Conservation (phyloP, 2,797 vertebrate genomes). For the Lacerta bilineata region DNA sequence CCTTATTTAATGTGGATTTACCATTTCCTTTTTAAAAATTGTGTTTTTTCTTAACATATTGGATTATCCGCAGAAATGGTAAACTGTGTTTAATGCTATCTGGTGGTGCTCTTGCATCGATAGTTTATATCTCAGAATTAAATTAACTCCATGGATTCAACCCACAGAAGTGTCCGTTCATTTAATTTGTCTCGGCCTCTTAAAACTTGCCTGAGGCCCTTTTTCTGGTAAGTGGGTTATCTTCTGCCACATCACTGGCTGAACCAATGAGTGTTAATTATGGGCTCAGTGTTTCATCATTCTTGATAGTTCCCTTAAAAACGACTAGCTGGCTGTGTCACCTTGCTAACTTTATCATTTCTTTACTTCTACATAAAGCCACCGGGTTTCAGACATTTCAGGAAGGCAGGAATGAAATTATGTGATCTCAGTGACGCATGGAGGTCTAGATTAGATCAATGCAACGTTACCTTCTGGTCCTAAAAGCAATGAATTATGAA, state of each 20-base stretch:
- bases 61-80: no score
- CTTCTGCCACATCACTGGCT: conserved; percentile 19
- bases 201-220: conserved; percentile 4
- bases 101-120: background rate
- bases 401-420: conserved; percentile 22
- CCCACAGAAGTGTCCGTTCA: conserved; percentile 16
- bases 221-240: conserved; percentile 18
- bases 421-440: background rate
- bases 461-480: background rate
- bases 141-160: conserved; percentile 16
- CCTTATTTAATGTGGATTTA: no score
- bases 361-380: background rate
- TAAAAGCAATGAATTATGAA: conserved; percentile 17
- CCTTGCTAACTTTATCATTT: conserved; percentile 22
- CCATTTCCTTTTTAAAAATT: no score
- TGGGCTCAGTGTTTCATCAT: background rate
- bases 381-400: background rate
- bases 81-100: conserved; percentile 8
- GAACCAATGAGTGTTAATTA: conserved; percentile 29
- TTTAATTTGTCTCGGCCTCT: conserved; percentile 29
- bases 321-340: background rate
- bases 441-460: background rate
- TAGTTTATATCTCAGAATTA: conserved; percentile 28
- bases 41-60: no score
- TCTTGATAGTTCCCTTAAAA: conserved; percentile 23